phyloP scores from a whole-genome alignment of 2,888 invertebrate species.

The Mythimna vitellina region DNA sequence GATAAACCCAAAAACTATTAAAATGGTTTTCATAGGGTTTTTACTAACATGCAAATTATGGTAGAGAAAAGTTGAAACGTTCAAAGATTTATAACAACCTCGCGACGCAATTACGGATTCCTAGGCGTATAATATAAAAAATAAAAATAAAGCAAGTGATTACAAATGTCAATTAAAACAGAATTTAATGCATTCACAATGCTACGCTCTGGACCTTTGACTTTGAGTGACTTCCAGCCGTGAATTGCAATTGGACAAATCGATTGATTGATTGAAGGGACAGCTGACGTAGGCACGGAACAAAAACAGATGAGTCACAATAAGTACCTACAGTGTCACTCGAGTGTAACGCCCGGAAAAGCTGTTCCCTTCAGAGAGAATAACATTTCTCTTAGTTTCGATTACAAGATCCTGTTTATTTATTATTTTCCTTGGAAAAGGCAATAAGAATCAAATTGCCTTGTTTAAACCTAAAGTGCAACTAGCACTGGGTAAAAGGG shows the following conservation, averaged over 20 bases:
- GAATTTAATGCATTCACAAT: too few relatives aligned
- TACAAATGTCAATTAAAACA: not conserved
- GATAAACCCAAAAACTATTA: too few relatives aligned
- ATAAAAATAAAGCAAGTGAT: not conserved
- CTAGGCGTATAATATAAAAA: too few relatives aligned
- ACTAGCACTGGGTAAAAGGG: not conserved
- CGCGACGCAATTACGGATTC: too few relatives aligned
- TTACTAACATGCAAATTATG: too few relatives aligned
- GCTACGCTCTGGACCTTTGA: not conserved
- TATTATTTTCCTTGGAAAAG: not conserved
- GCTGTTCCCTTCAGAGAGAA: not conserved
- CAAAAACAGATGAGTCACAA: conserved; percentile 1
- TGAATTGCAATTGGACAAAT: conserved; percentile 5
- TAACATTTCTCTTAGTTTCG: not conserved
- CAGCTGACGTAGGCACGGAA: not conserved
- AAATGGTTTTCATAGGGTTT: too few relatives aligned
- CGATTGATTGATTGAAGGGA: conserved; percentile 25
- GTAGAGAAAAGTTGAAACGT: too few relatives aligned
- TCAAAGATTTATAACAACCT: too few relatives aligned
- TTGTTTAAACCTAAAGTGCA: conserved; percentile 6
- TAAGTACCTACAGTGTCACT: conserved; percentile 15
- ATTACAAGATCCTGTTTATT: conserved; percentile 23
- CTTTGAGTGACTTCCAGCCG: not conserved
- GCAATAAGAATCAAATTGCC: not conserved
- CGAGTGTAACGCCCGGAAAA: conserved; percentile 10